These are phyloP conservation scores for Tanypteryx hageni DNA, from an alignment of 2,888 invertebrate species.

Conservation along the genomic window DNA sequence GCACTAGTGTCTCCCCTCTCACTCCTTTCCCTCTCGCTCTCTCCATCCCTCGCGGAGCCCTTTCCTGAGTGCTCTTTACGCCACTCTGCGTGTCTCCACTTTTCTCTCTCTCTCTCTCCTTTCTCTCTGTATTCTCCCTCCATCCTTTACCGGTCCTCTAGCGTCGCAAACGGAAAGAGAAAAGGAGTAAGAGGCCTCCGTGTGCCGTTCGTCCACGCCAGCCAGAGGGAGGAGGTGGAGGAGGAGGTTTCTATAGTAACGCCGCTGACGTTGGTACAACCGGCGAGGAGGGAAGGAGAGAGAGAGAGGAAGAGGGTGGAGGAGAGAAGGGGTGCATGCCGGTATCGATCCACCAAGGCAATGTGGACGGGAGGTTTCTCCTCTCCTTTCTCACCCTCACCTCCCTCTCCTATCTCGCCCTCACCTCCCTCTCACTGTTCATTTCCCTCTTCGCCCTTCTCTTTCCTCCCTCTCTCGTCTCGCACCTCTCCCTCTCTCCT, in stretches of 20 bases:
- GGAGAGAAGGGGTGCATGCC: conserved; percentile 12
- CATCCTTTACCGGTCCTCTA: not conserved
- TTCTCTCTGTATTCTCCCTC: not conserved
- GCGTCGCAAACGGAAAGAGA: not conserved
- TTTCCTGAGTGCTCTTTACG: not conserved
- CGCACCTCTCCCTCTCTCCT: not conserved
- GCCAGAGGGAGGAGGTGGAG: not conserved
- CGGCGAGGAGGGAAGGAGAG: conserved; percentile 17
- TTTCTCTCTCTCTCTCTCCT: not conserved
- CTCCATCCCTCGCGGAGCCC: not conserved
- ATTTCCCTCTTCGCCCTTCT: not conserved
- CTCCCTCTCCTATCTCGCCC: not conserved
- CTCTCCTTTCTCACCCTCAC: not conserved
- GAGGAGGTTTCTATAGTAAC: conserved; percentile 63
- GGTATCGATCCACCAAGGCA: conserved; percentile 43
- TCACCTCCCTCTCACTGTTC: not conserved
- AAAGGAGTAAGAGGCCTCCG: conserved; percentile 11
- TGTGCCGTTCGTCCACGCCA: not conserved
- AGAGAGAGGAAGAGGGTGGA: not conserved
- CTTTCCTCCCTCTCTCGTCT: conserved; percentile 3
- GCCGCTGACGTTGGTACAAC: conserved; percentile 56
- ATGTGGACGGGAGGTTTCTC: conserved; percentile 30
- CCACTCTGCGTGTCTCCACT: conserved; percentile 1
- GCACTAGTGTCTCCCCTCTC: not conserved
- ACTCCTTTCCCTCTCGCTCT: not conserved